A percentile compares a stretch with the other conserved stretches of the same genome.
These are phyloP conservation scores for Engystomops pustulosus DNA, from an alignment of 2,113 vertebrate genomes.

Conservation along the genomic window DNA sequence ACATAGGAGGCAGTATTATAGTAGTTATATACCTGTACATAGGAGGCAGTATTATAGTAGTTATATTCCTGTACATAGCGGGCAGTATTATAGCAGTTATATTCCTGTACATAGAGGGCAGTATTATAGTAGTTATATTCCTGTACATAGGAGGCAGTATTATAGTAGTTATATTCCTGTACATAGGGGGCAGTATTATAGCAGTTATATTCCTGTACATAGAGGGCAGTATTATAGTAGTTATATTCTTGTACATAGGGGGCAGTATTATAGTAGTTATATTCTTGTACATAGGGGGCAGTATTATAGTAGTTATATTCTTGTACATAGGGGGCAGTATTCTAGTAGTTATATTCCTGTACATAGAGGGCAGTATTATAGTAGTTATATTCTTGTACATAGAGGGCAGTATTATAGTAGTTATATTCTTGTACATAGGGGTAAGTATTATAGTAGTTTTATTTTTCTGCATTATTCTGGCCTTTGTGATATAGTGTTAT, in stretches of 20 bases:
- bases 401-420: neutral
- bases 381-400: neutral
- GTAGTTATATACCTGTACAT: neutral
- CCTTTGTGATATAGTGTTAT: neutral
- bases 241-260: constrained; percentile 13
- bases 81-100: constrained; percentile 7
- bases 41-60: constrained; percentile 3
- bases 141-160: neutral
- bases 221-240: neutral
- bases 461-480: neutral
- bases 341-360: constrained; percentile 9
- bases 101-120: neutral
- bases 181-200: neutral
- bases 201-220: constrained; percentile 7
- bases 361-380: neutral
- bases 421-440: neutral
- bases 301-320: constrained; percentile 12
- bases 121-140: constrained; percentile 18
- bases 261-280: constrained; percentile 11
- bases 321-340: neutral
- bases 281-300: neutral
- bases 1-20: constrained; percentile 1
- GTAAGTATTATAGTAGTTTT: neutral
- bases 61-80: constrained; percentile 3
- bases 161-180: constrained; percentile 10